These are phyloP conservation scores for Pipa parva DNA, from an alignment of 2,113 vertebrate species.

Conservation along the genomic window DNA sequence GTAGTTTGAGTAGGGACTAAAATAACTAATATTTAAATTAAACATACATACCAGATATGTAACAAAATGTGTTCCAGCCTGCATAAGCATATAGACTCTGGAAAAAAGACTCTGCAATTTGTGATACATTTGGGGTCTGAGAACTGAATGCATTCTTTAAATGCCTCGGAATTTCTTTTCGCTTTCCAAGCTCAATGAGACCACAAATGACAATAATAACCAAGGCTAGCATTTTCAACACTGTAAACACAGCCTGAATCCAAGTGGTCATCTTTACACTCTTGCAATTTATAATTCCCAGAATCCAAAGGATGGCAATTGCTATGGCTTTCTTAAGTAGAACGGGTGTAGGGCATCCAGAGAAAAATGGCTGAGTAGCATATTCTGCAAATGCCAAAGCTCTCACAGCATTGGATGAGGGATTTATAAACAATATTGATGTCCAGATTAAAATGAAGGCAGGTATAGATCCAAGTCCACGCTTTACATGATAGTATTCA, in stretches of 20 bases:
- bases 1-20: too few relatives aligned
- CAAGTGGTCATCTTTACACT: constrained; percentile 51
- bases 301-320: constrained; percentile 51
- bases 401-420: constrained; percentile 51
- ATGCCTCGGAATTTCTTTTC: constrained; percentile 44
- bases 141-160: constrained; percentile 53
- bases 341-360: constrained; percentile 51
- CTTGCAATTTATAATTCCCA: constrained; percentile 56
- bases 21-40: constrained; percentile 22
- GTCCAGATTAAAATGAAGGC: constrained; percentile 61
- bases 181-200: constrained; percentile 45
- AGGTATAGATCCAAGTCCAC: constrained; percentile 47
- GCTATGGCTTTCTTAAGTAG: constrained; percentile 60
- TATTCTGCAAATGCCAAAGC: constrained; percentile 59
- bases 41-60: constrained; percentile 57
- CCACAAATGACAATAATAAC: constrained; percentile 49
- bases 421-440: constrained; percentile 24
- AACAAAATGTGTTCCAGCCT: constrained; percentile 55
- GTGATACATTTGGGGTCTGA: constrained; percentile 45
- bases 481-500: constrained; percentile 60
- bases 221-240: constrained; percentile 58
- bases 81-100: constrained; percentile 58
- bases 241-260: constrained; percentile 56
- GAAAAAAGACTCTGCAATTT: constrained; percentile 58
- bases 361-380: constrained; percentile 52